Base-by-base conservation (phyloP, 2,797 vertebrate genomes). In the Discoglossus pictus region DNA sequence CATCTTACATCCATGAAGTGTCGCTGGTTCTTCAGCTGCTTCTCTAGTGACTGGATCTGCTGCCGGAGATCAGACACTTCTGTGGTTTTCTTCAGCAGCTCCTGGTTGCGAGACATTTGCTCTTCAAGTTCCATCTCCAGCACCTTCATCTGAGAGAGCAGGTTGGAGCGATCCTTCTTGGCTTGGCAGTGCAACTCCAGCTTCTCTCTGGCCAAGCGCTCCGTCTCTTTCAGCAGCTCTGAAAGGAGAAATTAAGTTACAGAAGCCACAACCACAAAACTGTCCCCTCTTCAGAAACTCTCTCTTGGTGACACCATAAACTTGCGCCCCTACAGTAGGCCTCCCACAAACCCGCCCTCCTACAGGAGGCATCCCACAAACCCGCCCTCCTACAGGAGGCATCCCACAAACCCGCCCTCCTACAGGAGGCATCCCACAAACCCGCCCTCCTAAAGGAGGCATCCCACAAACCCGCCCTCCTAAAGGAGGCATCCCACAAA, bases 1-100 rank as follows among this genome's bases (percentile, higher is more conserved):
- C 3, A 48, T 9, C 87, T 89, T 63, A 95, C 97, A 38, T 99
- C 93, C 76, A 99, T 99, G 74, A 99, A 99, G 47, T 98, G 95
- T 0, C 97, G 83, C 73, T 98, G 86, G 10, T 88, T 90, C 76
- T 93, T 97, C 25, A 99, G 84, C 61, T 98, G 96, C 74, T 95
- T 98, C 77, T 99, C 96, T 20, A 99, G 91, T 17, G 93, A 89
- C 47, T 86, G 84, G 68, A 98, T 86, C 21, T 85, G 94, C 83
- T 97, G 94, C 73, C 80, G 82, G 34, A 98, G 88, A 62, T 95
- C 92, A 7, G 87, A 75, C 0, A 89, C 82, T 51, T 93, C 88
- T 65, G 82, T 72, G 1, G 90, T 86, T 75, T 92, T 86, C 18
- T 79, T 81, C 47, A 84, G 80, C 0, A 90, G 82, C 39, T 92